A percentile compares a stretch with the other conserved stretches of the same genome.
These are phyloP conservation scores for Corythornis cristatus DNA, from an alignment of 2,113 vertebrate genomes.

Conservation along the genomic window DNA sequence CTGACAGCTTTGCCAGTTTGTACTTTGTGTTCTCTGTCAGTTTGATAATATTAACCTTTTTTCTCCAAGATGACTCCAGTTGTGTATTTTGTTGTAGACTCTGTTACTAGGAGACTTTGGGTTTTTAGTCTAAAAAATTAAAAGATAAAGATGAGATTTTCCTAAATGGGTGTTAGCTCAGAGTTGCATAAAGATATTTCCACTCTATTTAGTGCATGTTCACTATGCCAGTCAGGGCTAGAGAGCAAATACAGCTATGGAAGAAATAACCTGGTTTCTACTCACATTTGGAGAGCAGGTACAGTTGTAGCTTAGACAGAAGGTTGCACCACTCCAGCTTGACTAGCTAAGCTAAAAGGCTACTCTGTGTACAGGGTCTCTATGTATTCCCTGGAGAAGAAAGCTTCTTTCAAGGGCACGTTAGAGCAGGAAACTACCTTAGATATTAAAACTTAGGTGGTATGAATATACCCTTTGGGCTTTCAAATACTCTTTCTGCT, in stretches of 20 bases:
- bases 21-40: not conserved
- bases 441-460: not conserved
- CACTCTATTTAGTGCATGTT: not conserved
- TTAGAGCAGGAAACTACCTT: not conserved
- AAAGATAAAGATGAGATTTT: not conserved
- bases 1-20: not conserved
- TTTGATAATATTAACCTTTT: not conserved
- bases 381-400: not conserved
- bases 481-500: not conserved
- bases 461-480: not conserved
- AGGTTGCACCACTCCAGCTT: not conserved
- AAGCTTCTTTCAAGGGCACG: not conserved
- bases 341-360: not conserved
- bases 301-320: not conserved
- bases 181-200: not conserved
- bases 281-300: not conserved
- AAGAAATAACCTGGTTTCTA: constrained; percentile 12
- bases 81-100: not conserved
- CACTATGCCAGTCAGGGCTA: not conserved
- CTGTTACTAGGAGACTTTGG: not conserved
- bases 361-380: not conserved
- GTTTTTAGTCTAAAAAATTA: not conserved
- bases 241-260: not conserved
- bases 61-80: not conserved
- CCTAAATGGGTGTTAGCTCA: not conserved